Evolutionary conservation across 2,888 invertebrate species (phyloP).

Genomic region (Sinohyriopsis cumingii): DNA sequence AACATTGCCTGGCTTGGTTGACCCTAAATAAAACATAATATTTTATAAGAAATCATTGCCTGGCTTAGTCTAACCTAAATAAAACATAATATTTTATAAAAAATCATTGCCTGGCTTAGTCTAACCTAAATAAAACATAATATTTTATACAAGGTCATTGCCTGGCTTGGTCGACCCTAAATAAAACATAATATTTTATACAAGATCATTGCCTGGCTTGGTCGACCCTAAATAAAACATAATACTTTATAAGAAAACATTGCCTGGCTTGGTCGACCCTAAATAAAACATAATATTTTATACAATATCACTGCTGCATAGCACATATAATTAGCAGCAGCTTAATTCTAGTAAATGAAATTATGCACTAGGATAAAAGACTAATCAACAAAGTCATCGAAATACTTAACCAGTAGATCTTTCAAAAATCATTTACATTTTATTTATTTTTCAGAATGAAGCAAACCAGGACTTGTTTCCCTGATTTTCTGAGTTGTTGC

Average conservation of each 20-base stretch:
- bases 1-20: background rate
- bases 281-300: background rate
- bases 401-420: too few relatives aligned
- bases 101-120: constrained; percentile 82
- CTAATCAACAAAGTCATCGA: too few relatives aligned
- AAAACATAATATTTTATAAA: background rate
- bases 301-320: background rate
- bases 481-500: too few relatives aligned
- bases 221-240: background rate
- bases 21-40: background rate
- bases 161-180: constrained; percentile 96
- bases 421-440: too few relatives aligned
- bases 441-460: too few relatives aligned
- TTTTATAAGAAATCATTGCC: background rate
- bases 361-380: too few relatives aligned
- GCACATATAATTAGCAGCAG: too few relatives aligned
- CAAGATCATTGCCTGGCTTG: background rate
- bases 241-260: background rate
- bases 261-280: background rate
- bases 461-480: too few relatives aligned
- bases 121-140: constrained; percentile 82
- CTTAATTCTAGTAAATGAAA: too few relatives aligned
- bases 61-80: background rate
- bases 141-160: constrained; percentile 85
- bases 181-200: constrained; percentile 53